These are phyloP conservation scores for Rhabdomys pumilio DNA, from an alignment of 2,797 vertebrate species.

Conservation along the genomic window DNA sequence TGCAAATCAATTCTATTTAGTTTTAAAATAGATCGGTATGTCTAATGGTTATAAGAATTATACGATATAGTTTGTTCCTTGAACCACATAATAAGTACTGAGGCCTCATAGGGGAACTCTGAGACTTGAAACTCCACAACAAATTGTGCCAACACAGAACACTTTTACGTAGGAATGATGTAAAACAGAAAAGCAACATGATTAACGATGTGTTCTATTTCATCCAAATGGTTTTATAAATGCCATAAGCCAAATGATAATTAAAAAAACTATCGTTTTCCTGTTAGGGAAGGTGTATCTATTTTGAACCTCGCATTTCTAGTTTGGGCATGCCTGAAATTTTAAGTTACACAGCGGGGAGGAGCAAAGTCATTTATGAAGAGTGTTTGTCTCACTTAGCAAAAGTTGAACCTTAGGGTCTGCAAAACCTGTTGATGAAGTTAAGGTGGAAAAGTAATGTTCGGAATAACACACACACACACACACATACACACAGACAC, in stretches of 20 bases:
- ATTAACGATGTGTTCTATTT: constrained; percentile 65
- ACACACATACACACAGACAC: neutral
- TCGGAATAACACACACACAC: neutral
- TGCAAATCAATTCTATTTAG: constrained; percentile 31
- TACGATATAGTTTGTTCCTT: constrained; percentile 38
- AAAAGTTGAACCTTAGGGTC: constrained; percentile 47
- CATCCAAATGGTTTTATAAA: constrained; percentile 41
- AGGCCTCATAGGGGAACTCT: neutral
- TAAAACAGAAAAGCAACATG: constrained; percentile 49
- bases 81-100: constrained; percentile 55
- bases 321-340: neutral
- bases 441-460: neutral
- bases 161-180: neutral
- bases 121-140: neutral
- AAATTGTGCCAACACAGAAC: constrained; percentile 4
- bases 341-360: neutral
- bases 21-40: constrained; percentile 41
- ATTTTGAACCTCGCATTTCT: neutral
- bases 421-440: neutral
- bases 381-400: constrained; percentile 36
- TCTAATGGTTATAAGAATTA: constrained; percentile 52
- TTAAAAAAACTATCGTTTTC: constrained; percentile 38
- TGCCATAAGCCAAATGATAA: constrained; percentile 26
- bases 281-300: constrained; percentile 39
- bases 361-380: constrained; percentile 32